phyloP scores from a whole-genome alignment of 2,888 invertebrate genomes.

The Nymphalis c-album region DNA sequence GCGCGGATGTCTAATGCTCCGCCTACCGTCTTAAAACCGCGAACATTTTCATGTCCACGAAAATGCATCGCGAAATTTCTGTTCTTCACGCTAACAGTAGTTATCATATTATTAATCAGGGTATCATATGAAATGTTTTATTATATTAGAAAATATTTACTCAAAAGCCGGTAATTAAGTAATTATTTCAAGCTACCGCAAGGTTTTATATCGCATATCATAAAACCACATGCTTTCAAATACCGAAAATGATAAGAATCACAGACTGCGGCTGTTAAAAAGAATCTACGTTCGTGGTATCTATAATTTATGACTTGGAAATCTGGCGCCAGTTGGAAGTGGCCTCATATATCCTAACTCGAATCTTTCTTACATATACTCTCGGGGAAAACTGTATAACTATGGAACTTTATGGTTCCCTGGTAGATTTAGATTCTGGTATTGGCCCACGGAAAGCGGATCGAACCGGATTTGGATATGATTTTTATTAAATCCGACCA shows the following conservation, averaged over 20 bases:
- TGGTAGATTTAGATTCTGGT: conserved; percentile 28
- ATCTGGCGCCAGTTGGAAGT: conserved; percentile 42
- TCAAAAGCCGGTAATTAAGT: no score
- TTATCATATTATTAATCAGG: neutral
- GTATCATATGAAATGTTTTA: no score
- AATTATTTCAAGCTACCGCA: no score
- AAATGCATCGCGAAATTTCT: conserved; percentile 25
- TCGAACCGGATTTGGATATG: conserved; percentile 38
- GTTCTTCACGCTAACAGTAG: neutral
- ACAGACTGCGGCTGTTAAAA: conserved; percentile 15
- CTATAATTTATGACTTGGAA: conserved; percentile 51
- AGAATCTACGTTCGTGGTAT: conserved; percentile 43
- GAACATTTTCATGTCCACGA: conserved; percentile 28
- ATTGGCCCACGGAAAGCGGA: conserved; percentile 33
- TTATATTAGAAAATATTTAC: no score
- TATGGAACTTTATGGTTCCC: conserved; percentile 22
- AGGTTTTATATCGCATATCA: neutral
- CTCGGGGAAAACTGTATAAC: conserved; percentile 18
- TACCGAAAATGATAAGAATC: conserved; percentile 6
- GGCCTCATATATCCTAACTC: conserved; percentile 24
- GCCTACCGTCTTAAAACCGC: conserved; percentile 32
- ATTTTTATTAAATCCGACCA: conserved; percentile 45
- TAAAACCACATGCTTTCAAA: neutral
- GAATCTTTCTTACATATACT: conserved; percentile 17
- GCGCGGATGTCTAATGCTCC: conserved; percentile 22